Conservation (phyloP, 1,140 invertebrate species). For the Drosophila oshimai region DNA sequence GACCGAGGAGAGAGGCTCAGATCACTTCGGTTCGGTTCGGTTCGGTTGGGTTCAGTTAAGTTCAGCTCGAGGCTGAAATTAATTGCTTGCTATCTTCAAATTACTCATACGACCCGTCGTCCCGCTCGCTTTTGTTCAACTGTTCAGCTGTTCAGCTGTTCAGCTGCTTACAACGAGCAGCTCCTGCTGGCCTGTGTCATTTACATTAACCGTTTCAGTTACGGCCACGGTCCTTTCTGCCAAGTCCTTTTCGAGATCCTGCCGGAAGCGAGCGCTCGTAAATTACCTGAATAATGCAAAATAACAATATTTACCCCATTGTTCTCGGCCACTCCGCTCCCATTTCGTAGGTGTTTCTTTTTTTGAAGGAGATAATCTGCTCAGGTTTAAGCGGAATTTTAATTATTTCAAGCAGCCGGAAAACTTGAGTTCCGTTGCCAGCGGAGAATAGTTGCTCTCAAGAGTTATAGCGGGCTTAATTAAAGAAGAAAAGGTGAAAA, state of each 20-base stretch:
- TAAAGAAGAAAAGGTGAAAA: background rate
- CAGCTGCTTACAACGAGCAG: conserved; percentile 17
- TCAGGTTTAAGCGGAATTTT: conserved; percentile 32
- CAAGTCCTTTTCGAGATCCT: conserved; percentile 6
- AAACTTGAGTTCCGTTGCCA: background rate
- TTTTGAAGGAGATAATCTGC: conserved; percentile 23
- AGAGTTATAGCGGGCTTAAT: conserved; percentile 2
- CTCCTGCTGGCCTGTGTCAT: conserved; percentile 41
- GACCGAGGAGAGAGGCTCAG: conserved; percentile 8
- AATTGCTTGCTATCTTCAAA: conserved; percentile 69
- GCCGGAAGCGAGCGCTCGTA: conserved; percentile 67
- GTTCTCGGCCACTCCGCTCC: conserved; percentile 11
- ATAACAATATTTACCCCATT: conserved; percentile 76
- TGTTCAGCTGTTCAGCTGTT: too few relatives aligned
- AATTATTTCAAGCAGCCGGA: conserved; percentile 26
- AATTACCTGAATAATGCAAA: conserved; percentile 78
- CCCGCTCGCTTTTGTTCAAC: conserved; percentile 1
- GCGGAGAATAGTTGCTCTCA: background rate
- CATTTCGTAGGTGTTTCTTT: background rate
- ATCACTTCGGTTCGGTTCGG: background rate
- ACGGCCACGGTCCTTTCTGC: conserved; percentile 2
- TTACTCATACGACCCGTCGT: conserved; percentile 73
- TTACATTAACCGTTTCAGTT: conserved; percentile 49
- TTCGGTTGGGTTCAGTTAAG: background rate
- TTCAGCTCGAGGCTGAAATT: conserved; percentile 48